phyloP scores from a whole-genome alignment of 2,113 vertebrate species.

The Gobio gobio region DNA sequence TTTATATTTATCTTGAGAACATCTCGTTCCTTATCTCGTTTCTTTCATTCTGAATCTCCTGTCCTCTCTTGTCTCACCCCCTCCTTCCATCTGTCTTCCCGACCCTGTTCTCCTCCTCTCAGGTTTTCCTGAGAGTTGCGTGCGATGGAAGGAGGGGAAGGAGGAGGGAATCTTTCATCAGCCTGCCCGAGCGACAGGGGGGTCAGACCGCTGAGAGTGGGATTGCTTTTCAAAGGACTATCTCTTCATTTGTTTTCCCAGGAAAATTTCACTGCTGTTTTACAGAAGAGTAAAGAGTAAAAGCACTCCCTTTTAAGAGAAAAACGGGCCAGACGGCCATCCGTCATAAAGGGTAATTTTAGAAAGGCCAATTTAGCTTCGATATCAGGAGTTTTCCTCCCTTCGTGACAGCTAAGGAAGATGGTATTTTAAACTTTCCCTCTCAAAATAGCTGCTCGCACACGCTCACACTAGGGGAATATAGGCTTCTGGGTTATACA shows the following conservation, averaged over 20 bases:
- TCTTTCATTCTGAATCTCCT: neutral
- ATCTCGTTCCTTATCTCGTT: neutral
- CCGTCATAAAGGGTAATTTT: conserved; percentile 68
- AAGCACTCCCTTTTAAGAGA: conserved; percentile 33
- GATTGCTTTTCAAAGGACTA: conserved; percentile 76
- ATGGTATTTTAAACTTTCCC: conserved; percentile 64
- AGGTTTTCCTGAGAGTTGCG: conserved; percentile 64
- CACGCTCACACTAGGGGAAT: neutral
- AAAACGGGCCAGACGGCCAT: conserved; percentile 61
- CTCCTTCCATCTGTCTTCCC: conserved; percentile 42
- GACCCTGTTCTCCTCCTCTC: conserved; percentile 36
- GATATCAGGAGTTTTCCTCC: conserved; percentile 51
- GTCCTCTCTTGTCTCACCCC: neutral
- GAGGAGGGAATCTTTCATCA: conserved; percentile 71
- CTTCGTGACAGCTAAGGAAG: conserved; percentile 60
- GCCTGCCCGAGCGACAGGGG: conserved; percentile 66
- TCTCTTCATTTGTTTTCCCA: conserved; percentile 75
- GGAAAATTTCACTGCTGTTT: conserved; percentile 68
- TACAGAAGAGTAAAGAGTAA: conserved; percentile 46
- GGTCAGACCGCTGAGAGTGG: conserved; percentile 55
- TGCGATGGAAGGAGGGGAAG: conserved; percentile 66
- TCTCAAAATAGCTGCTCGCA: conserved; percentile 54
- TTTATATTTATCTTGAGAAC: neutral
- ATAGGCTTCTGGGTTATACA: neutral
- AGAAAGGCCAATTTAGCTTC: conserved; percentile 64